Evolutionary conservation across 2,797 vertebrate species (phyloP), one percentile per base, ranked within the genome.

Genomic region (Halcyon chelicuti): DNA sequence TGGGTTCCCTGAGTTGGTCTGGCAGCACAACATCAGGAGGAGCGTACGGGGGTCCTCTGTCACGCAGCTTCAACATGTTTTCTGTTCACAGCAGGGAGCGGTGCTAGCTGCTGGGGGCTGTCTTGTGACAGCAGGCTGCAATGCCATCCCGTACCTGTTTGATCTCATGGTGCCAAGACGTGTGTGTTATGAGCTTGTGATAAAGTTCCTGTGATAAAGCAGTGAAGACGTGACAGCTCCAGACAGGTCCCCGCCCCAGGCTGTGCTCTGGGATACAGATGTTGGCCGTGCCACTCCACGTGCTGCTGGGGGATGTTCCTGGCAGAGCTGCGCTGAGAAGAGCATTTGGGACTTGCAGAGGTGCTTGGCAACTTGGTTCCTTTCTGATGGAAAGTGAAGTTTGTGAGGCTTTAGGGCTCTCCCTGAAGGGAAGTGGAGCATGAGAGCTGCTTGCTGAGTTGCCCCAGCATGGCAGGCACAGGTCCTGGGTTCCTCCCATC

Each of bases 141-240:
- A 57, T 80, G 94, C 89, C 79, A 86, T 49, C 73, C 90, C 55
- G 0, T 76, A 91, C 95, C 93, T 94, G 88, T 91, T 96, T 96
- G 93, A 96, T 96, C 93, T 96, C 65, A 0, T n/a, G 79, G 95
- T 88, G 93, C 89, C 94, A 95, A 93, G 96, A 94, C 0, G 37
- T 49, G 65, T 95, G 93, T 89, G 91, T 39, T 92, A 73, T 55
- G 86, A 91, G 94, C 72, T 86, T 26, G 89, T 78, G 75, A 95
- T 95, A 83, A 89, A 95, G 90, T 96, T 94, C 76, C 85, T 94
- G 96, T 81, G 94, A 94, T 96, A 88, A 95, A 93, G 83, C 40
- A 42, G 88, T 25, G 7, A 55, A 66, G 89, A 86, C 84, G 88
- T 94, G 95, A 93, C 91, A 88, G 96, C 87, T 86, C 73, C 88